Percentiles rank a stretch among this genome's conserved stretches.
These are phyloP conservation scores for Meloidogyne chitwoodi DNA, from an alignment of 1,140 invertebrate genomes.

Conservation along the genomic window DNA sequence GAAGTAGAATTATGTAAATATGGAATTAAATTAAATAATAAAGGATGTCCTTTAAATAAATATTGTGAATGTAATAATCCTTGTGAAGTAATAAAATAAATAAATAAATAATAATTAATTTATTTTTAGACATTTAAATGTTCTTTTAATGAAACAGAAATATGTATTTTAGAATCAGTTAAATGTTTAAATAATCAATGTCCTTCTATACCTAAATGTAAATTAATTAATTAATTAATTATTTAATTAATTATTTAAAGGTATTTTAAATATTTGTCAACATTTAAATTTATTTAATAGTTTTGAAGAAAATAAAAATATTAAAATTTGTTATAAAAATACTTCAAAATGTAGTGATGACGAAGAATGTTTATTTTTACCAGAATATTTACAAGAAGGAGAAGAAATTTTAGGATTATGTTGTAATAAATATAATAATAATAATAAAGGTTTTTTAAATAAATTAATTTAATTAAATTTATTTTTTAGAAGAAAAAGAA, in stretches of 20 bases:
- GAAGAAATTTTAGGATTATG: not conserved
- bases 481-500: not conserved
- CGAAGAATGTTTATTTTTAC: not conserved
- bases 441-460: not conserved
- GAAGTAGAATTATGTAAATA: constrained; percentile 31
- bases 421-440: not conserved
- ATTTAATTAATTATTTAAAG: not conserved
- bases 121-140: constrained; percentile 39
- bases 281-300: not conserved
- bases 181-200: constrained; percentile 16
- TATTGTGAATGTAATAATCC: constrained; percentile 43
- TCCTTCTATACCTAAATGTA: constrained; percentile 14
- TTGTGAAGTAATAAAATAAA: constrained; percentile 24
- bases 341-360: not conserved
- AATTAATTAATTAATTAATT: not conserved
- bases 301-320: not conserved
- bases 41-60: constrained; percentile 47
- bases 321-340: not conserved
- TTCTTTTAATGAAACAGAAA: constrained; percentile 25
- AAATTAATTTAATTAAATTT: not conserved
- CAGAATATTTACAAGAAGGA: not conserved
- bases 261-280: not conserved
- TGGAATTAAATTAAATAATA: constrained; percentile 41
- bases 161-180: constrained; percentile 44
- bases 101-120: not conserved